Percentiles rank a stretch among this genome's conserved stretches.
phyloP scores from a whole-genome alignment of 2,888 invertebrate genomes.

The Machimus atricapillus region DNA sequence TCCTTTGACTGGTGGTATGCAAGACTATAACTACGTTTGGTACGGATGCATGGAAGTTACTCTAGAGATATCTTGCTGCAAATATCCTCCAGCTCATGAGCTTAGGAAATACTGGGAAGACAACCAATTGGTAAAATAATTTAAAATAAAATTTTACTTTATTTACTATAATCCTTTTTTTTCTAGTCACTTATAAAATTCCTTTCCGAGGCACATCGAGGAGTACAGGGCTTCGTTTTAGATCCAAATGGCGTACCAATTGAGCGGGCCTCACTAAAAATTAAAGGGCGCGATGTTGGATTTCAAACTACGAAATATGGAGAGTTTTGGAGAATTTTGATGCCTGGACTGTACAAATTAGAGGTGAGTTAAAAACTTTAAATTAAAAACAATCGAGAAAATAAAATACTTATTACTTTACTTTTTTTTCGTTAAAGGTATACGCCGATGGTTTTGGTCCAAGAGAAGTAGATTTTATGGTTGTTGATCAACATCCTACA shows the following conservation, averaged over 20 bases:
- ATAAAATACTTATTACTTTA: no score
- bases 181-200: conserved; percentile 79
- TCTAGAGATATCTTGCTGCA: conserved; percentile 92
- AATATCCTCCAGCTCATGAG: conserved; percentile 83
- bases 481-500: conserved; percentile 85
- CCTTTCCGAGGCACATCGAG: conserved; percentile 84
- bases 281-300: conserved; percentile 82
- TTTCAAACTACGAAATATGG: conserved; percentile 88
- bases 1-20: conserved; percentile 75
- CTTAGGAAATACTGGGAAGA: conserved; percentile 87
- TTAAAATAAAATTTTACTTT: neutral
- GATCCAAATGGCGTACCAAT: conserved; percentile 80
- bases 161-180: neutral
- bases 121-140: conserved; percentile 74
- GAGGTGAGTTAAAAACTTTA: conserved; percentile 68
- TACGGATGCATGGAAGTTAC: conserved; percentile 96
- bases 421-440: conserved; percentile 65
- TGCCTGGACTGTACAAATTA: conserved; percentile 85
- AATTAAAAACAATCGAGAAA: neutral
- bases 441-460: conserved; percentile 85
- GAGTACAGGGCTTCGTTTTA: conserved; percentile 86
- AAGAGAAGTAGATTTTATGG: conserved; percentile 84
- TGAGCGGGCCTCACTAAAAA: conserved; percentile 78
- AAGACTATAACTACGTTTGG: conserved; percentile 91
- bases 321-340: conserved; percentile 92